Base-by-base conservation (phyloP, 1,140 invertebrate genomes). In the Sycophila sp. region DNA sequence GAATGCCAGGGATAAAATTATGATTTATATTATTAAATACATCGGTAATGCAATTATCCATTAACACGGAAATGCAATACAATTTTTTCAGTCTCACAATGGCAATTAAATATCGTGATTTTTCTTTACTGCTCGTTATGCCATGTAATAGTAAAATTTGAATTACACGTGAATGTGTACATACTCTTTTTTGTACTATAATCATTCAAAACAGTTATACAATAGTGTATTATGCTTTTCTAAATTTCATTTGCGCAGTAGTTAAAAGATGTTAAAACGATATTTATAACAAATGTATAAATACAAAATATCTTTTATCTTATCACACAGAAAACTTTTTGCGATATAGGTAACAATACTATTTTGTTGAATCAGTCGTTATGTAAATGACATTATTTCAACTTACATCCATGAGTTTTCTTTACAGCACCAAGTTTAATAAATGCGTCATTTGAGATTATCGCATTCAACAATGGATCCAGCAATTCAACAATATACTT, bases 111-210 rank as follows among this genome's bases (percentile, higher is more conserved):
- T 8, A 4, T 42, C 42, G 34, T 32, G 17, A 34, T 67, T 58
- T 24, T 34, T 74, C 11, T 75, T 76, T 59, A 55, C 47, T 15
- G 10, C 36, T 34, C 26, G 11, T 51, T 51, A 28, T 11, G n/a
- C 47, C n/a, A 26, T n/a, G 5, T 53, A 26, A 15, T 24, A 30
- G 26, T 28, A 10, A 4, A n/a, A 13, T 28, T 53, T 7, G 3
- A 1, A 53, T 53, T 30, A n/a, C 13, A 6, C 3, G n/a, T 51
- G n/a, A 10, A 13, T 19, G n/a, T 51, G n/a, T 13, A 13, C 11
- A 32, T 62, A 62, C 5, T 32, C 13, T 4, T 42, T 62, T 36
- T 55, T 65, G 24, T 38, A 65, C 36, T 42, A 30, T 15, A 30
- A 42, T 26, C 42, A 28, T 55, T 11, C 56, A 55, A 55, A 42